phyloP scores from a whole-genome alignment of 2,797 vertebrate species.

The Channallabes apus region DNA sequence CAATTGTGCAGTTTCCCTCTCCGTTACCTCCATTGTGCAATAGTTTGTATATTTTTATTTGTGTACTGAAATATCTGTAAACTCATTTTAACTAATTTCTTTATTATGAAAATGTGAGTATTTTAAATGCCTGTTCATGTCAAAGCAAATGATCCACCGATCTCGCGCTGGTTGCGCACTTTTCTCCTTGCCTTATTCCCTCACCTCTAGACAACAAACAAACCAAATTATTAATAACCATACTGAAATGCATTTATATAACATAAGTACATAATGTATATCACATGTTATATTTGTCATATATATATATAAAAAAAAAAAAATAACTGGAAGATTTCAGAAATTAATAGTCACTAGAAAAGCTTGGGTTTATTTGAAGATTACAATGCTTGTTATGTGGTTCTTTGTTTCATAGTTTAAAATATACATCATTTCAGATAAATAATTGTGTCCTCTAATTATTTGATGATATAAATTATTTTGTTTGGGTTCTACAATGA shows the following conservation, averaged over 20 bases:
- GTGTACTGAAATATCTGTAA: slow-evolving; percentile 61
- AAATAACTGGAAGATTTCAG: slow-evolving; percentile 60
- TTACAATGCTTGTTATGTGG: slow-evolving; percentile 74
- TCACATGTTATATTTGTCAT: slow-evolving; percentile 75
- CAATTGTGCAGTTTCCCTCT: slow-evolving; percentile 61
- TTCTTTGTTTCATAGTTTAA: slow-evolving; percentile 83
- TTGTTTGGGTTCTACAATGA: neutral
- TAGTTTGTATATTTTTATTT: slow-evolving; percentile 68
- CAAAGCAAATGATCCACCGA: slow-evolving; percentile 33
- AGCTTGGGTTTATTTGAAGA: slow-evolving; percentile 70
- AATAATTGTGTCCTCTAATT: slow-evolving; percentile 20
- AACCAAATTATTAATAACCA: slow-evolving; percentile 63
- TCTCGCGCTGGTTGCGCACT: slow-evolving; percentile 46
- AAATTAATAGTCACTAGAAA: slow-evolving; percentile 57
- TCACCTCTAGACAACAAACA: slow-evolving; percentile 56
- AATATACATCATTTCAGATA: slow-evolving; percentile 71
- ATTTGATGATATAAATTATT: slow-evolving; percentile 7
- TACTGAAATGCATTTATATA: slow-evolving; percentile 65
- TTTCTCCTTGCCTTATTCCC: slow-evolving; percentile 54
- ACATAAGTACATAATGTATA: slow-evolving; percentile 68
- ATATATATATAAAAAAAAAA: slow-evolving; percentile 56
- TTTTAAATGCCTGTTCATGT: slow-evolving; percentile 59
- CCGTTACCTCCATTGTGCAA: slow-evolving; percentile 74
- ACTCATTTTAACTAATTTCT: slow-evolving; percentile 57
- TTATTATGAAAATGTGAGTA: slow-evolving; percentile 53